phyloP scores from a whole-genome alignment of 2,113 vertebrate genomes.

The Trachemys scripta region DNA sequence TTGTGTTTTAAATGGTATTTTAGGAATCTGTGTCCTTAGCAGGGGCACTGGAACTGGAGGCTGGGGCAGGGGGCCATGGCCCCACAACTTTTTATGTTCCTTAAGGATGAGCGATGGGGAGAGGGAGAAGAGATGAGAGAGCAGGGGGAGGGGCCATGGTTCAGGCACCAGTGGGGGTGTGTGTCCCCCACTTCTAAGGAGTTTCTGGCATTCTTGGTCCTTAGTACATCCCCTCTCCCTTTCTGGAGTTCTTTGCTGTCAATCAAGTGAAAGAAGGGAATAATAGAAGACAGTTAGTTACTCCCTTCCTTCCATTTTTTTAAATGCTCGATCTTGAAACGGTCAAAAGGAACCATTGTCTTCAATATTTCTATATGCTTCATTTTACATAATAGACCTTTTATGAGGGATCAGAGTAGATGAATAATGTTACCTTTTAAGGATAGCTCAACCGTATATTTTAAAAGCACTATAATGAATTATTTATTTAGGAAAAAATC shows the following conservation, averaged over 20 bases:
- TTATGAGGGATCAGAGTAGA: background rate
- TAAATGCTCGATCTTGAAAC: background rate
- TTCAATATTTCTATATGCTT: background rate
- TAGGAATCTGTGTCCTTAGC: background rate
- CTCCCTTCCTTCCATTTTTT: background rate
- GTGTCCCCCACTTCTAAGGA: no score
- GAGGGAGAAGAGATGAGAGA: no score
- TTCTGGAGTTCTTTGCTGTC: background rate
- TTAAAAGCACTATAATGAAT: background rate
- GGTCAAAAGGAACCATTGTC: background rate
- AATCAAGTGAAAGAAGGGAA: background rate
- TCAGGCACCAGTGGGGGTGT: no score
- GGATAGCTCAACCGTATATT: background rate
- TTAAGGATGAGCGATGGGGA: no score
- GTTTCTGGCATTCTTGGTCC: background rate
- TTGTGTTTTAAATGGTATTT: background rate
- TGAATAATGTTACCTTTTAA: background rate
- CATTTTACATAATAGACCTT: background rate
- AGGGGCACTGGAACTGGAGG: no score
- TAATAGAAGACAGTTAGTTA: background rate
- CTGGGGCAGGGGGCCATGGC: no score
- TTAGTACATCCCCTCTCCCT: background rate
- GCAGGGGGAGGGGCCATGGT: no score
- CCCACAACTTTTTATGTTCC: no score
- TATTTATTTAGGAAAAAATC: background rate